Evolutionary conservation across 2,113 vertebrate species (phyloP).

Genomic region (Leucopsar rothschildi): DNA sequence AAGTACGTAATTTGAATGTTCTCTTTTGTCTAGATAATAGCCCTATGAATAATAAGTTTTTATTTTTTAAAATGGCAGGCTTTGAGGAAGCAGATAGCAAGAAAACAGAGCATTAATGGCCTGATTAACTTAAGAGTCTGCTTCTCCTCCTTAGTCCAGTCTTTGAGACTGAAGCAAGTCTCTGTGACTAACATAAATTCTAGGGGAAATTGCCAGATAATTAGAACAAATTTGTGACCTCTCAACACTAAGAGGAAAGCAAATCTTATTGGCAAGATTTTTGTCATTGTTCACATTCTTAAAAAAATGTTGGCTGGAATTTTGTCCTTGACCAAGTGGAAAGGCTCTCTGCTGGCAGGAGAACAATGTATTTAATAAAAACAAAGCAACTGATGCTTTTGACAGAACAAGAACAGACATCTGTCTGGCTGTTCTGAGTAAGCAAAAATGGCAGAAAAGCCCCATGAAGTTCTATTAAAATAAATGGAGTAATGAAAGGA

Average conservation of each 20-base stretch:
- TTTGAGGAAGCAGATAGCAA: neutral
- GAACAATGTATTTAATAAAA: neutral
- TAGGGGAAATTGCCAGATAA: neutral
- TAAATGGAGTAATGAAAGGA: neutral
- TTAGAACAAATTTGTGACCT: neutral
- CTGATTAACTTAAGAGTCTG: neutral
- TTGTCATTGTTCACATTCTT: conserved; percentile 21
- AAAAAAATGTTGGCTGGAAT: neutral
- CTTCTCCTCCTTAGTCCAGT: neutral
- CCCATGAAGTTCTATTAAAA: neutral
- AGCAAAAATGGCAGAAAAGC: neutral
- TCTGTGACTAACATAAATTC: neutral
- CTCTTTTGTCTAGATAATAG: neutral
- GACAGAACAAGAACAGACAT: neutral
- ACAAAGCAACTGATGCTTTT: conserved; percentile 5
- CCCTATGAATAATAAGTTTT: neutral
- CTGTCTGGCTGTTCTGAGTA: neutral
- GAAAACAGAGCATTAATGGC: neutral
- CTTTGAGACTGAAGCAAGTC: neutral
- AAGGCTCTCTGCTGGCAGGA: neutral
- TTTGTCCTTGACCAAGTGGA: conserved; percentile 19
- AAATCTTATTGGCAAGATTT: conserved; percentile 10
- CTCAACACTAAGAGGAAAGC: conserved; percentile 13
- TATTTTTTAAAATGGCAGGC: neutral
- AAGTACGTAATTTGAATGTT: neutral